A percentile compares a stretch with the other conserved stretches of the same genome.
phyloP scores from a whole-genome alignment of 2,113 vertebrate species.

The Colossoma macropomum region DNA sequence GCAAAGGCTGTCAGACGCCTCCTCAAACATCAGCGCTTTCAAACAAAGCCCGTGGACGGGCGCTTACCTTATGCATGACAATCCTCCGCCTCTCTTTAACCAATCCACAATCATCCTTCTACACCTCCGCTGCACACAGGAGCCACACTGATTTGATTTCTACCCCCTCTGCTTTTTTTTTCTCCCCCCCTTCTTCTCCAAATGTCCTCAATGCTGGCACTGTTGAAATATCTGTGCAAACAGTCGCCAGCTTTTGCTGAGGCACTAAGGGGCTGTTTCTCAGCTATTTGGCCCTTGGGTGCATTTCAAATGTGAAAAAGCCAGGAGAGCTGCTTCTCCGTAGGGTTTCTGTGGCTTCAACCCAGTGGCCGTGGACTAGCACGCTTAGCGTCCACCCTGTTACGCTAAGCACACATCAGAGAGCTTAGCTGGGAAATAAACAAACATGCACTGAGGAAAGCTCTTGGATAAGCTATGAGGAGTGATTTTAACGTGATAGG shows the following conservation, averaged over 20 bases:
- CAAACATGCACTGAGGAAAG: constrained; percentile 29
- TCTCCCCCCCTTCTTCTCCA: constrained; percentile 67
- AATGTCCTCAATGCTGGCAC: constrained; percentile 76
- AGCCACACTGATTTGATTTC: constrained; percentile 47
- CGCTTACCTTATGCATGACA: constrained; percentile 79
- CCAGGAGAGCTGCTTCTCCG: constrained; percentile 58
- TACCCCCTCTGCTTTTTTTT: constrained; percentile 49
- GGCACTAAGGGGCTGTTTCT: constrained; percentile 77
- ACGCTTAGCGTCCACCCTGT: constrained; percentile 31
- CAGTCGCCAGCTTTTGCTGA: constrained; percentile 79
- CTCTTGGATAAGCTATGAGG: neutral
- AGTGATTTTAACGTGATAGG: neutral
- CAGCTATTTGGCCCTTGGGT: constrained; percentile 85
- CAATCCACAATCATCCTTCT: constrained; percentile 44
- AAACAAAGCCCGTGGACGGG: constrained; percentile 74
- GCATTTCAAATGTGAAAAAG: constrained; percentile 75
- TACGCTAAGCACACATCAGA: constrained; percentile 44
- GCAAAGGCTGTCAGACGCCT: constrained; percentile 53
- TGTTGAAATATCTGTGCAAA: constrained; percentile 83
- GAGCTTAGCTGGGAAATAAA: constrained; percentile 30
- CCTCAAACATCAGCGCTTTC: constrained; percentile 67
- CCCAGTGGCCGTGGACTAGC: constrained; percentile 41
- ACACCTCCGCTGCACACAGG: constrained; percentile 38
- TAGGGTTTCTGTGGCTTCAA: constrained; percentile 42
- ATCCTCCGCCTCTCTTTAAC: constrained; percentile 51